Conservation (phyloP, 2,113 vertebrate species). For the Scopus umbretta region DNA sequence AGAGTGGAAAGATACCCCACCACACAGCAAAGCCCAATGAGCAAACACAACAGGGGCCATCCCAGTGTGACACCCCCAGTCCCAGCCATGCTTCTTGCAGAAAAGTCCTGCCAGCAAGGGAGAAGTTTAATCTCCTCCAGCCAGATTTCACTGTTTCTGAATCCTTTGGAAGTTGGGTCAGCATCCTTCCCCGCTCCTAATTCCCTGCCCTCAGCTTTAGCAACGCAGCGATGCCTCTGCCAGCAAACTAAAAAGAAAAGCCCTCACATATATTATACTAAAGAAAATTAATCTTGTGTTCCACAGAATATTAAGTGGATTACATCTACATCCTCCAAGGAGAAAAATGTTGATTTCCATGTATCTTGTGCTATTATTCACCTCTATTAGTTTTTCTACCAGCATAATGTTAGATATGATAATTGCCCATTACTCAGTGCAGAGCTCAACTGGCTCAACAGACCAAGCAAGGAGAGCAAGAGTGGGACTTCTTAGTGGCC, state of each 20-base stretch:
- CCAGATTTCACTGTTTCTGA: neutral
- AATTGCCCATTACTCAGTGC: neutral
- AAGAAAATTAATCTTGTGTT: conserved; percentile 54
- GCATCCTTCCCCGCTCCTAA: neutral
- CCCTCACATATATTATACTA: neutral
- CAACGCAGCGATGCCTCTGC: neutral
- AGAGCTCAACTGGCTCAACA: neutral
- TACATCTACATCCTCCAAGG: conserved; percentile 41
- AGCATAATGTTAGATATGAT: neutral
- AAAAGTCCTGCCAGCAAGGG: neutral
- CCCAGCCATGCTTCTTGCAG: neutral
- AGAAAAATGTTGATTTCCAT: conserved; percentile 22
- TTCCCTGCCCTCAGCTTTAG: neutral
- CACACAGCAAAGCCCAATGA: neutral
- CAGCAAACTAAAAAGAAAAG: conserved; percentile 22
- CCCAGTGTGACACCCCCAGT: neutral
- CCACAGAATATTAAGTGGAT: conserved; percentile 57
- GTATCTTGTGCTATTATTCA: conserved; percentile 41
- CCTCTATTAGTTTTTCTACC: conserved; percentile 1
- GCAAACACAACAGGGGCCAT: neutral
- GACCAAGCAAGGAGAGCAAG: neutral
- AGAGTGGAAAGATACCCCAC: neutral
- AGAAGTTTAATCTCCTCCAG: neutral
- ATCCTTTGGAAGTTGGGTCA: conserved; percentile 13
- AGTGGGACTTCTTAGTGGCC: neutral